A percentile compares a stretch with the other conserved stretches of the same genome.
Evolutionary conservation across 2,113 vertebrate species (phyloP).

Genomic region (Onychostruthus taczanowskii): DNA sequence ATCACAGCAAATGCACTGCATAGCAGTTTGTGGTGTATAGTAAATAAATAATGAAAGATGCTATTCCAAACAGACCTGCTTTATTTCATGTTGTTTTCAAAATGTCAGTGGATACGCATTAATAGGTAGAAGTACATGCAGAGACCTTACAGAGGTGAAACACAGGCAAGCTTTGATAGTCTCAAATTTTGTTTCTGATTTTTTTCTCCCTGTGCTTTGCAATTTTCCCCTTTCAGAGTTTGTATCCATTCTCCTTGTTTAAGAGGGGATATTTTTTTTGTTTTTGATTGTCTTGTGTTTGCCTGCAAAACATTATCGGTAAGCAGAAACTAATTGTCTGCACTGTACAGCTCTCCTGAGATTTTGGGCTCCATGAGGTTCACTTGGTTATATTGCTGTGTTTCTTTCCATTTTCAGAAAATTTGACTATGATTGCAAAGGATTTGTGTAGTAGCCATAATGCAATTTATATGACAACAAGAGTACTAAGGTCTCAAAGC

Average conservation of each 20-base stretch:
- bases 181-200: not conserved
- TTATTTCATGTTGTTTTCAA: not conserved
- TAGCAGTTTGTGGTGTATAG: not conserved
- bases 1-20: not conserved
- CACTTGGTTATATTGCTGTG: not conserved
- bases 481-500: not conserved
- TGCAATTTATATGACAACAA: not conserved
- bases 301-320: not conserved
- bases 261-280: not conserved
- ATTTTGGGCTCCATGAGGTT: not conserved
- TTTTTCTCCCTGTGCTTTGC: not conserved
- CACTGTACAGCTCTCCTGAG: not conserved
- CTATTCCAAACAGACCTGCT: not conserved
- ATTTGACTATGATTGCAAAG: constrained; percentile 24
- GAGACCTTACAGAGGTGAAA: not conserved
- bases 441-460: constrained; percentile 21
- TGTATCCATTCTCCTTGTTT: not conserved
- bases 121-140: not conserved
- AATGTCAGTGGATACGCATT: not conserved
- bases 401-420: constrained; percentile 13
- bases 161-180: not conserved
- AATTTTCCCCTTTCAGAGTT: not conserved
- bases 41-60: constrained; percentile 37
- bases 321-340: constrained; percentile 54
- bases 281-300: not conserved